These are phyloP conservation scores for Ypsolopha scabrella DNA, from an alignment of 2,888 invertebrate species.

Conservation along the genomic window DNA sequence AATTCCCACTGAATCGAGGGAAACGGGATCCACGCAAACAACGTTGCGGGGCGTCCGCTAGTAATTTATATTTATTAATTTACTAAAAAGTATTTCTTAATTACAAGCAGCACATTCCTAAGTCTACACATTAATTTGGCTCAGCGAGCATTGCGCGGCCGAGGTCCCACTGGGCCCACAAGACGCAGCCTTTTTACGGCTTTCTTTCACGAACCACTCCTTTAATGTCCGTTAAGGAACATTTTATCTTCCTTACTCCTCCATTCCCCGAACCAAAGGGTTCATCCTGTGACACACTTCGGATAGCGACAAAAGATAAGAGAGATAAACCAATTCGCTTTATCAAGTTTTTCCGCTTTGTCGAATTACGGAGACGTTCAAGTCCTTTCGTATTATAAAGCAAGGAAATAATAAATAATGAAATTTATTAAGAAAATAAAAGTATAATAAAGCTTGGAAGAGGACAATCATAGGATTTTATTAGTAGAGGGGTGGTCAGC, in stretches of 20 bases:
- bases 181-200: constrained; percentile 51
- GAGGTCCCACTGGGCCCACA: constrained; percentile 34
- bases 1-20: no score
- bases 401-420: constrained; percentile 13
- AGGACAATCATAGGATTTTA: constrained; percentile 29
- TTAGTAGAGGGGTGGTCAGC: constrained; percentile 16
- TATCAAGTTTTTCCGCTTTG: constrained; percentile 42
- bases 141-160: constrained; percentile 27
- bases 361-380: constrained; percentile 23
- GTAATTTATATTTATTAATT: no score
- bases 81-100: no score
- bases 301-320: constrained; percentile 51
- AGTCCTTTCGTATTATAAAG: constrained; percentile 6
- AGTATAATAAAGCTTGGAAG: constrained; percentile 24
- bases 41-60: no score
- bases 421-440: constrained; percentile 34
- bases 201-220: constrained; percentile 47
- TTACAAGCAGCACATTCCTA: constrained; percentile 17
- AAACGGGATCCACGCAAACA: no score
- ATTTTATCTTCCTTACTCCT: constrained; percentile 62
- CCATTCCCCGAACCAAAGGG: constrained; percentile 49
- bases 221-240: constrained; percentile 62
- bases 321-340: constrained; percentile 45
- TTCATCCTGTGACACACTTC: constrained; percentile 57
- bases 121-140: constrained; percentile 49